Conservation (phyloP, 2,888 invertebrate genomes). For the Pycnomerus fuliginosus region DNA sequence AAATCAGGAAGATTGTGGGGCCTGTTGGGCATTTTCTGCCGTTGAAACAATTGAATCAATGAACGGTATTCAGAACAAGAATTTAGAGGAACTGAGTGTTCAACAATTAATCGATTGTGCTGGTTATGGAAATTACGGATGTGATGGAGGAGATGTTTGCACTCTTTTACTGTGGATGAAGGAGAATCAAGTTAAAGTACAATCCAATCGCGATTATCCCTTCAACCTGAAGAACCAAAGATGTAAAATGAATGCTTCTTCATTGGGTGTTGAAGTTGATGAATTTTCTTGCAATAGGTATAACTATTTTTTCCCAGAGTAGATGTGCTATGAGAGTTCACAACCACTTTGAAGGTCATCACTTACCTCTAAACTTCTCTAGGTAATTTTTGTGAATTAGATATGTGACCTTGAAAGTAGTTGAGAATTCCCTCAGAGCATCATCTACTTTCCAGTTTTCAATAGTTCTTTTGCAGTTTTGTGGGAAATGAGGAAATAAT, state of each 20-base stretch:
- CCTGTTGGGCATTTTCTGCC: conserved; percentile 85
- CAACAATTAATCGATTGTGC: conserved; percentile 85
- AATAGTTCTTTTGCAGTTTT: conserved; percentile 54
- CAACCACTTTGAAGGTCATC: too few species aligned
- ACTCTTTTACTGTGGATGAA: conserved; percentile 73
- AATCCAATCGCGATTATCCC: conserved; percentile 64
- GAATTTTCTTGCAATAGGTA: too few species aligned
- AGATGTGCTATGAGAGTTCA: too few species aligned
- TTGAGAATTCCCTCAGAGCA: background rate
- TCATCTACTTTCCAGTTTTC: background rate
- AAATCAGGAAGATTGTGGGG: conserved; percentile 76
- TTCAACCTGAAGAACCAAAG: conserved; percentile 29
- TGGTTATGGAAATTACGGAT: conserved; percentile 68
- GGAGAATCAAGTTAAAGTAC: conserved; percentile 58
- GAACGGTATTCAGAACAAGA: conserved; percentile 67
- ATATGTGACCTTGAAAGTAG: too few species aligned
- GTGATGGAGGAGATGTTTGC: conserved; percentile 80
- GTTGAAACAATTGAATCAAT: conserved; percentile 75
- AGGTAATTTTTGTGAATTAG: too few species aligned
- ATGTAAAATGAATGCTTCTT: conserved; percentile 41
- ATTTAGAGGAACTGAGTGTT: conserved; percentile 65
- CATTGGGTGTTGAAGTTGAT: conserved; percentile 54
- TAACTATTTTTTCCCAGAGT: too few species aligned
- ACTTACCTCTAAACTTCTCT: too few species aligned
- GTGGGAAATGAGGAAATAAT: conserved; percentile 66